Conservation (phyloP, 2,888 invertebrate genomes). For the Volucella inanis region DNA sequence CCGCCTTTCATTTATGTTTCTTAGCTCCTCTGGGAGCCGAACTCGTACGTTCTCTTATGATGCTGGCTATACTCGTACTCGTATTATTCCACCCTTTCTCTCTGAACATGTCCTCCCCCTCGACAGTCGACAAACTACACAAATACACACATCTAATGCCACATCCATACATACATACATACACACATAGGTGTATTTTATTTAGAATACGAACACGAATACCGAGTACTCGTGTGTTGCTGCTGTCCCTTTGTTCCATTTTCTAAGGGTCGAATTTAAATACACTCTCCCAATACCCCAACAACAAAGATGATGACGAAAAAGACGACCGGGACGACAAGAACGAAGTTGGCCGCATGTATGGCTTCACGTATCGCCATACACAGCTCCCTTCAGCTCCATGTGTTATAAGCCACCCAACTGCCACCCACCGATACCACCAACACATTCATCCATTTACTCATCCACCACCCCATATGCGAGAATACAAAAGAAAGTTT, state of each 20-base stretch:
- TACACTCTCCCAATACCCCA: conserved; percentile 66
- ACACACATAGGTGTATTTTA: no score
- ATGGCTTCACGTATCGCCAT: conserved; percentile 72
- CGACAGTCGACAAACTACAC: conserved; percentile 51
- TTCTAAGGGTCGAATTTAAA: conserved; percentile 78
- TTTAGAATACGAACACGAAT: no score
- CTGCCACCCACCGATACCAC: conserved; percentile 23
- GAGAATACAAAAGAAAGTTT: conserved; percentile 73
- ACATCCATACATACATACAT: conserved; percentile 42
- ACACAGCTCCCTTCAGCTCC: conserved; percentile 41
- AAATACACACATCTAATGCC: conserved; percentile 30
- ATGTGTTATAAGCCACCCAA: conserved; percentile 69
- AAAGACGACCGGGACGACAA: conserved; percentile 78
- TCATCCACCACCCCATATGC: conserved; percentile 17
- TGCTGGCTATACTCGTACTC: conserved; percentile 18
- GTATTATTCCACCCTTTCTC: conserved; percentile 37
- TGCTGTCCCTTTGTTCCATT: conserved; percentile 68
- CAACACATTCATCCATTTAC: conserved; percentile 30
- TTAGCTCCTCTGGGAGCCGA: conserved; percentile 64
- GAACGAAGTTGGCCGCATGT: conserved; percentile 66
- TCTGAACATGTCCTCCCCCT: background rate
- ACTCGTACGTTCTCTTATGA: conserved; percentile 35
- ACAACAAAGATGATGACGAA: conserved; percentile 71
- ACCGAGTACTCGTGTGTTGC: conserved; percentile 36
- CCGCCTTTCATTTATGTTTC: conserved; percentile 72